Percentiles rank a stretch among this genome's conserved stretches.
Conservation (phyloP, 23 tunicate species). For the Corella eumyota region DNA sequence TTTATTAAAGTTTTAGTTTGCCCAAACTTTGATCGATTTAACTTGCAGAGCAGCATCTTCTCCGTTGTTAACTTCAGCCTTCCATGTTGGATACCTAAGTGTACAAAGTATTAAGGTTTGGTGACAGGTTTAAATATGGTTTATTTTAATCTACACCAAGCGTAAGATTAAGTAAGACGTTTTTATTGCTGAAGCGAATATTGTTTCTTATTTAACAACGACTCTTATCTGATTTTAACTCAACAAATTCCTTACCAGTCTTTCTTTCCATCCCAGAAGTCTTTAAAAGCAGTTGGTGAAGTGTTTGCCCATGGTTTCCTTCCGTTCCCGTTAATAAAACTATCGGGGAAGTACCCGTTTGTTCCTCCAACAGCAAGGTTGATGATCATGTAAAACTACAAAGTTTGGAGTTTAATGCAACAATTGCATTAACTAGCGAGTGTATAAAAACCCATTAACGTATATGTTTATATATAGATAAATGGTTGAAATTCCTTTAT, state of each 20-base stretch:
- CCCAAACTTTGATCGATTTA: constrained; percentile 63
- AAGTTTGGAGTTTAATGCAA: background rate
- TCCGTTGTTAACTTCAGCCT: constrained; percentile 81
- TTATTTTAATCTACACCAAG: too few relatives aligned
- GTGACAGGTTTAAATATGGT: too few relatives aligned
- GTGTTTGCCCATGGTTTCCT: constrained; percentile 85
- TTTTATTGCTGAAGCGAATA: too few relatives aligned
- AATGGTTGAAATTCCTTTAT: too few relatives aligned
- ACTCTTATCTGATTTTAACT: too few relatives aligned
- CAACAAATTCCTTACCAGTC: constrained; percentile 68
- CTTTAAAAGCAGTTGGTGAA: constrained; percentile 86
- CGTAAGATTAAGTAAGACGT: too few relatives aligned
- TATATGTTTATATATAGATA: too few relatives aligned
- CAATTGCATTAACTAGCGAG: background rate
- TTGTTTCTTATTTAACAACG: too few relatives aligned
- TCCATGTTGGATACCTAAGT: constrained; percentile 87
- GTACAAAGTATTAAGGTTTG: too few relatives aligned
- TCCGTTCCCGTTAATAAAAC: constrained; percentile 51
- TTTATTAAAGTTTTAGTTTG: constrained; percentile 12
- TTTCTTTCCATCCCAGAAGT: constrained; percentile 76
- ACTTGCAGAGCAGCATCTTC: constrained; percentile 95
- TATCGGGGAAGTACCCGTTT: constrained; percentile 82
- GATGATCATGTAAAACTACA: constrained; percentile 73
- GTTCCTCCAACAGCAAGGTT: constrained; percentile 97
- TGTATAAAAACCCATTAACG: too few relatives aligned